Percentiles rank a stretch among this genome's conserved stretches.
Evolutionary conservation across 2,113 vertebrate species (phyloP).

Genomic region (Capreolus pygargus): DNA sequence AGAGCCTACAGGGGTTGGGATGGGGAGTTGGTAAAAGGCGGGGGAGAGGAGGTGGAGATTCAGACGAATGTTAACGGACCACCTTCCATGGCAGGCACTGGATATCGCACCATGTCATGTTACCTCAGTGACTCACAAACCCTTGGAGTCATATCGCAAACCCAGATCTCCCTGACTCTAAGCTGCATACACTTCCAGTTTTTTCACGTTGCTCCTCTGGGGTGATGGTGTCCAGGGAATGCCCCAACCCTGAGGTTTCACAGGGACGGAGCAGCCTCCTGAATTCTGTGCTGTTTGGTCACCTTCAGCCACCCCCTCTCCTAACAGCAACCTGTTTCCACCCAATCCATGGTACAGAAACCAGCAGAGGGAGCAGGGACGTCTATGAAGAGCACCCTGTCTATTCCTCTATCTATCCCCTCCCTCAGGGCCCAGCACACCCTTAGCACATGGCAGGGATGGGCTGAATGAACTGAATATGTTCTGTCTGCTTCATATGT

Average conservation of each 20-base stretch:
- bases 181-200: not conserved
- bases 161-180: not conserved
- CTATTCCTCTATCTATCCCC: not conserved
- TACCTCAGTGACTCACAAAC: not conserved
- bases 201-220: not conserved
- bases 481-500: no score
- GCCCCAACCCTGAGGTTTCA: not conserved
- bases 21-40: not conserved
- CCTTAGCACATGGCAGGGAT: not conserved
- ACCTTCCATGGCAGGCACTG: not conserved
- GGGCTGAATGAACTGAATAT: not conserved
- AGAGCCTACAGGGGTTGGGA: not conserved
- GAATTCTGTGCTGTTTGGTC: not conserved
- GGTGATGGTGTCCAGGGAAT: not conserved
- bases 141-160: not conserved
- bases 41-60: not conserved
- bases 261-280: not conserved
- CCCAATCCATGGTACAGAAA: not conserved
- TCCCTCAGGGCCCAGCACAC: not conserved
- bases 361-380: not conserved
- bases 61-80: not conserved
- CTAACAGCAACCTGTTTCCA: not conserved
- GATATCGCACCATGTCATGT: no score
- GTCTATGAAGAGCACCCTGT: not conserved
- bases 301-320: not conserved